Base-by-base conservation (phyloP, 2,797 vertebrate genomes). In the Enoplosus armatus region DNA sequence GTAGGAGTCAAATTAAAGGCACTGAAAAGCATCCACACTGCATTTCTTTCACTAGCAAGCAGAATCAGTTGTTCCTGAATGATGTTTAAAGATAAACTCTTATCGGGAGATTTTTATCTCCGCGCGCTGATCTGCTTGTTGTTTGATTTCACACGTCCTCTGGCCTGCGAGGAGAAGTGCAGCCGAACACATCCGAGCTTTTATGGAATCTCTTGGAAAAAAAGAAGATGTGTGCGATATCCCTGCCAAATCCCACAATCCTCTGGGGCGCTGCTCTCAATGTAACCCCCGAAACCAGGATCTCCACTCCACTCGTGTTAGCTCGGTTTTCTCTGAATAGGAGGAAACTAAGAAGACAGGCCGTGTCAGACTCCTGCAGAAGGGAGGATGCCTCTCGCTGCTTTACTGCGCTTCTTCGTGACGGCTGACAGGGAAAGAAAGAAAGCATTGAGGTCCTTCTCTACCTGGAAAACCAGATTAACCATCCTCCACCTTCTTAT, bases 391-490 rank as follows among this genome's bases (percentile, higher is more conserved):
- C 55, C 69, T 74, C 53, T 53, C 39, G 16, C 41, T 20, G 58
- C 77, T 48, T 37, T 20, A 3, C 50, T 24, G 26, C 47, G 56
- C 43, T 53, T 37, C 54, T 39, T 59, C 26, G 41, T 18, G 58
- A 61, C 39, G 26, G 8, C 53, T n/a, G 84, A 76, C 81, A 29
- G 82, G 24, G 29, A 61, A 39, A n/a, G 15, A 54, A 65, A 63
- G 58, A 15, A 60, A 33, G 58, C 59, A 35, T 33, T 6, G 16
- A 64, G 24, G 58, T 60, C 41, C 20, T 2, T 60, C 37, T 50
- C 20, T 16, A 72, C 76, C 82, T 64, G 67, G 71, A 85, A 81
- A 77, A 79, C 12, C 6, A 75, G 48, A 84, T 75, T 70, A 72
- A 67, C 71, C 33, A 64, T 66, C 33, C 59, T 39, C 24, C n/a